These are phyloP conservation scores for Keiferia lycopersicella DNA, from an alignment of 2,888 invertebrate genomes.

Conservation along the genomic window DNA sequence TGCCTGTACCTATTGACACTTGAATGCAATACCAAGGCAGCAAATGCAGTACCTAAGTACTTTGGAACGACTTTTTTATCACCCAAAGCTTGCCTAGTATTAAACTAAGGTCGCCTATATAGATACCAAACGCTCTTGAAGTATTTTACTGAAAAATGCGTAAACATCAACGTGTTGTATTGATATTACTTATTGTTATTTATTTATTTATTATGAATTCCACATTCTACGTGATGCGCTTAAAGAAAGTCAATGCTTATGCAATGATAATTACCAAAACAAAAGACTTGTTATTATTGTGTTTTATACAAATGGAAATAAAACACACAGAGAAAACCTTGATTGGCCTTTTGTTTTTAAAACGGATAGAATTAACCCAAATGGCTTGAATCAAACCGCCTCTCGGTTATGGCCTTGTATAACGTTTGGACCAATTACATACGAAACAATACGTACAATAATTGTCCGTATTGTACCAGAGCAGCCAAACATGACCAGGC, in stretches of 20 bases:
- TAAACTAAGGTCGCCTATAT: too few relatives aligned
- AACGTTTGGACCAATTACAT: constrained; percentile 45
- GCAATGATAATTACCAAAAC: background rate
- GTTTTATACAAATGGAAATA: background rate
- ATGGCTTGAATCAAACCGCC: constrained; percentile 42
- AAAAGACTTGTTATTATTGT: background rate
- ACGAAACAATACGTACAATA: constrained; percentile 42
- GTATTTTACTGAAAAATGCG: too few relatives aligned
- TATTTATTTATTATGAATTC: too few relatives aligned
- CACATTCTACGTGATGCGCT: background rate
- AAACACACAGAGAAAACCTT: constrained; percentile 44
- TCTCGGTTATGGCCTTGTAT: constrained; percentile 57
- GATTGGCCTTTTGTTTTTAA: constrained; percentile 41
- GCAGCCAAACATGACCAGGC: constrained; percentile 22
- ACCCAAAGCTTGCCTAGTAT: too few relatives aligned
- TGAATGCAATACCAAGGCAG: too few relatives aligned
- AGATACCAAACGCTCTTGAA: too few relatives aligned
- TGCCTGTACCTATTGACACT: too few relatives aligned
- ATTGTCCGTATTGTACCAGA: constrained; percentile 23
- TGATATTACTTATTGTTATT: too few relatives aligned
- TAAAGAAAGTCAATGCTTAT: background rate
- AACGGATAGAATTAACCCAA: constrained; percentile 42
- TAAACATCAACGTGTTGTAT: too few relatives aligned
- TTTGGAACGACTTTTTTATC: too few relatives aligned
- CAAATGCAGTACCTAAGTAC: too few relatives aligned